Evolutionary conservation across 2,113 vertebrate species (phyloP), one percentile per base, ranked within the genome.

Genomic region (Meles meles): DNA sequence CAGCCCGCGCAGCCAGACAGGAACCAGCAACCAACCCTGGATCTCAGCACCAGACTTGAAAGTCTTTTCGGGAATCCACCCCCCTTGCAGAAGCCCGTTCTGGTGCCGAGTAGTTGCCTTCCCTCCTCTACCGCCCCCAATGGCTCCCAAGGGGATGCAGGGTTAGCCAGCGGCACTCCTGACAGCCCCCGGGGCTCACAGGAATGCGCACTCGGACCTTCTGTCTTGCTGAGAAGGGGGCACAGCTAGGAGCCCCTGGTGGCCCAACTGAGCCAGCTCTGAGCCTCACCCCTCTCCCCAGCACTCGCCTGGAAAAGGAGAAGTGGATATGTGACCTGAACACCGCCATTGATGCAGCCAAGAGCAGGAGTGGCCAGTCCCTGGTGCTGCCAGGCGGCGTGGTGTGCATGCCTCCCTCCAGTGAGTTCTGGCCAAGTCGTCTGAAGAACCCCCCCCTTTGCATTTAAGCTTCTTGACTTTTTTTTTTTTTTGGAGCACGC

Each of bases 261-360:
- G 31, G 12, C 47, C 59, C 72, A 5, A 34, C 25, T 6, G 25
- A 11, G 34, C 59, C 0, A 3, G 15, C 49, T 3, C 92, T 63
- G 39, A 97, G 34, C 84, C 67, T 8, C 2, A 0, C 11, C 9
- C 34, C 7, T 0, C 86, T 10, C 90, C 92, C 25, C 98, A 99
- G 99, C 95, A 99, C 99, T 7, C 99, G 98, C 82, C 98, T 99
- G 97, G 99, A 99, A 98, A 99, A 99, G 99, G 98, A 99, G 20
- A 99, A 99, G 97, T 99, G 99, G 99, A 99, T 99, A 92, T 99
- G 99, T 29, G 99, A 99, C 95, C 98, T 99, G 4, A 99, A 99
- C 74, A 39, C 98, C 7, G 99, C 99, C 0, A 99, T 99, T 4
- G 99, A 99, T 83, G 98, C 99, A 96, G 98, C 99, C 72, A 99